phyloP scores from a whole-genome alignment of 1,140 invertebrate genomes.

The Anoplolepis gracilipes region DNA sequence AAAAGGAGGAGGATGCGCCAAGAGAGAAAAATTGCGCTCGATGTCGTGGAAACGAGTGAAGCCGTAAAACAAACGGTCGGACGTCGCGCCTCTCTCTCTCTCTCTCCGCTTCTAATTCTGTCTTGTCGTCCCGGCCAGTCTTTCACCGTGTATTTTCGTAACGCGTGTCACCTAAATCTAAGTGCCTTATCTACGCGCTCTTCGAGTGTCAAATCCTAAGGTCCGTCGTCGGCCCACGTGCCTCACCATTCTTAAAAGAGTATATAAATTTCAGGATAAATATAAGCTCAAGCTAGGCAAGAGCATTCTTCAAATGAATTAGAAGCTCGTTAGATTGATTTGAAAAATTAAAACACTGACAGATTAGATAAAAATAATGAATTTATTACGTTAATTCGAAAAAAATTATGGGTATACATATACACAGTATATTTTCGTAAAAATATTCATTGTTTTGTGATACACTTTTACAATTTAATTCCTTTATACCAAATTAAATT shows the following conservation, averaged over 20 bases:
- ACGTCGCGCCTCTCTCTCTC: constrained; percentile 74
- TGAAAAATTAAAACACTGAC: neutral
- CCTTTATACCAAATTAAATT: too few relatives aligned
- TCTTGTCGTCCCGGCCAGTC: constrained; percentile 59
- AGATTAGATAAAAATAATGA: neutral
- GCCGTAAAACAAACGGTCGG: constrained; percentile 75
- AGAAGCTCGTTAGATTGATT: neutral
- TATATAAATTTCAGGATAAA: neutral
- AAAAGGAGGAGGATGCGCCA: constrained; percentile 53
- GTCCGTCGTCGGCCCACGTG: neutral
- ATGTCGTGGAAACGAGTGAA: constrained; percentile 72
- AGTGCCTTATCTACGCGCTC: constrained; percentile 66
- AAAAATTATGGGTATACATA: too few relatives aligned
- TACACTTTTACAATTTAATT: too few relatives aligned
- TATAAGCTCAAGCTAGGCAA: neutral
- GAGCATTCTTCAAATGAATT: too few relatives aligned
- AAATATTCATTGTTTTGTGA: too few relatives aligned
- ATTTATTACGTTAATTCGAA: too few relatives aligned
- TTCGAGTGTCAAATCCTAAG: constrained; percentile 4
- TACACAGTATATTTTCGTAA: too few relatives aligned
- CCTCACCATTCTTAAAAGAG: neutral
- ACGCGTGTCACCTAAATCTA: constrained; percentile 70
- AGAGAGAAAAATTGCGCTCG: constrained; percentile 70
- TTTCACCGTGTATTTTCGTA: constrained; percentile 74
- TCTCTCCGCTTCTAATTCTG: constrained; percentile 74